Percentiles rank a stretch among this genome's conserved stretches.
phyloP scores from a whole-genome alignment of 2,888 invertebrate genomes.

The Polyploca ridens region DNA sequence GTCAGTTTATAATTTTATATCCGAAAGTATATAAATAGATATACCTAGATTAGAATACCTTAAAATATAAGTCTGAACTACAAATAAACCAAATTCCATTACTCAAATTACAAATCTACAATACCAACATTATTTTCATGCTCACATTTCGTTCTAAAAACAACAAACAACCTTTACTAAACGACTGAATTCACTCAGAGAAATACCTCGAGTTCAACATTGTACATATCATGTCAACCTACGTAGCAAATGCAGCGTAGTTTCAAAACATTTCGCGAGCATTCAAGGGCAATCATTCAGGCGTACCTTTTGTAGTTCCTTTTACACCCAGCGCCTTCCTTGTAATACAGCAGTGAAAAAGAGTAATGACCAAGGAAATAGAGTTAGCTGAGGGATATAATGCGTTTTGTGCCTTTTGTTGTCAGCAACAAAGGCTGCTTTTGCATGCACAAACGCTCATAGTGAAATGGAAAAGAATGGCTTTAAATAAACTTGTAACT shows the following conservation, averaged over 20 bases:
- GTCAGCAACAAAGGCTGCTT: constrained; percentile 34
- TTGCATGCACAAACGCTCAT: constrained; percentile 23
- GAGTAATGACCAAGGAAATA: constrained; percentile 62
- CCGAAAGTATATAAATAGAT: too few relatives aligned
- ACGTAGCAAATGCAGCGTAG: constrained; percentile 26
- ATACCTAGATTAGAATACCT: too few relatives aligned
- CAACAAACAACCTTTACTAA: neutral
- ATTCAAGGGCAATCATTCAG: constrained; percentile 54
- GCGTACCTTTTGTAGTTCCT: constrained; percentile 50
- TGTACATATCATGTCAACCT: constrained; percentile 12
- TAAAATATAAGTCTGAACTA: too few relatives aligned
- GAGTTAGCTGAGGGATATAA: constrained; percentile 41
- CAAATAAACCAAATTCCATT: too few relatives aligned
- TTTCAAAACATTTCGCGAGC: constrained; percentile 33
- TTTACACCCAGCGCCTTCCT: constrained; percentile 42
- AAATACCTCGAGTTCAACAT: constrained; percentile 5
- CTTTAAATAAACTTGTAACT: constrained; percentile 50
- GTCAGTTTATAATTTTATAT: too few relatives aligned
- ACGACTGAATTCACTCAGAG: neutral
- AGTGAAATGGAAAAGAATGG: constrained; percentile 29
- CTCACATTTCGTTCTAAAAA: neutral
- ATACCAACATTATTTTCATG: neutral
- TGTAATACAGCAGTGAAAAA: constrained; percentile 55
- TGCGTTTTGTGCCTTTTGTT: constrained; percentile 35
- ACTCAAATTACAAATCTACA: too few relatives aligned